Conservation (phyloP, 2,113 vertebrate genomes). For the Callaeas wilsoni region DNA sequence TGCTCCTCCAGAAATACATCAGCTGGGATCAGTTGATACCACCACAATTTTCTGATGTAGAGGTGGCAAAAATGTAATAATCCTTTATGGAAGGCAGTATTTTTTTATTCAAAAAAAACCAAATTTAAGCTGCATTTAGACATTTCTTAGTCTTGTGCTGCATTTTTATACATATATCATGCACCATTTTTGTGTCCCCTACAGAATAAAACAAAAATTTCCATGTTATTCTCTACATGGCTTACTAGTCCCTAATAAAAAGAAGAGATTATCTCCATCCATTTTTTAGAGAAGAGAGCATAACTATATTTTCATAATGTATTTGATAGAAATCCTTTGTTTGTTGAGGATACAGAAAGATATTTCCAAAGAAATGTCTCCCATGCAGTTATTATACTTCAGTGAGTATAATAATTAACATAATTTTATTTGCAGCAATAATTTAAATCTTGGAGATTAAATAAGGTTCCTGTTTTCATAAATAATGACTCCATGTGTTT, state of each 20-base stretch:
- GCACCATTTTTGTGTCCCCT: not conserved
- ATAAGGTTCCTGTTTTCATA: not conserved
- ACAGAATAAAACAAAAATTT: not conserved
- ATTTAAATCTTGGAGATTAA: not conserved
- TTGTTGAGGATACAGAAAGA: not conserved
- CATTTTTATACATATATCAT: not conserved
- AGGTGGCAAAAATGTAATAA: not conserved
- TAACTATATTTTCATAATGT: not conserved
- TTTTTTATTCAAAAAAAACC: not conserved
- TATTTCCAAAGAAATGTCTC: constrained; percentile 1
- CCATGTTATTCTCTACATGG: not conserved
- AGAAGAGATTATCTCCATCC: not conserved
- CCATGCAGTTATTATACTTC: not conserved
- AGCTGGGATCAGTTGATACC: not conserved
- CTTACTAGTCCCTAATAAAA: not conserved
- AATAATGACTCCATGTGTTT: not conserved
- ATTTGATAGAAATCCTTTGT: not conserved
- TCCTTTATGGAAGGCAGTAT: not conserved
- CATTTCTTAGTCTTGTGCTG: not conserved
- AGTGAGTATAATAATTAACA: constrained; percentile 28
- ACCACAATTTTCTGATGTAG: not conserved
- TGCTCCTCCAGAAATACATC: not conserved
- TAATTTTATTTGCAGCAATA: constrained; percentile 28
- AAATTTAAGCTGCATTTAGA: not conserved
- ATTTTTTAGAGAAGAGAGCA: not conserved